Evolutionary conservation across 2,888 invertebrate species (phyloP).

Genomic region (Lacanobia oleracea): DNA sequence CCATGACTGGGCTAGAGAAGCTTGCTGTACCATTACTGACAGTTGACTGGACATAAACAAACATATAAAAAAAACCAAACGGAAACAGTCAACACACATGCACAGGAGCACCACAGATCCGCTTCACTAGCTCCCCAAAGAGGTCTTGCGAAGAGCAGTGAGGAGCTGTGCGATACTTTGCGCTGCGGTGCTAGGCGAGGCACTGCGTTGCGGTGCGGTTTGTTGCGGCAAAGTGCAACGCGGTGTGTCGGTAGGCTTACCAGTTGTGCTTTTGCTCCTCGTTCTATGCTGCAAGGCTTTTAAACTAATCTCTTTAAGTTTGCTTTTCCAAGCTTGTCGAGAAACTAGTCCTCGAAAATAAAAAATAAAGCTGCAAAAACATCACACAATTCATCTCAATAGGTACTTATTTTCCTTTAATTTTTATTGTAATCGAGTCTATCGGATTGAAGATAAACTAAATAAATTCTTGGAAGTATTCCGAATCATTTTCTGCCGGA

Average conservation of each 20-base stretch:
- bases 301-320: slow-evolving; percentile 3
- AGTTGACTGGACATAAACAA: background rate
- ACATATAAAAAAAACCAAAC: background rate
- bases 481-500: background rate
- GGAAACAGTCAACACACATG: too few relatives aligned
- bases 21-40: background rate
- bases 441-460: background rate
- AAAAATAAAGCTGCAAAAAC: too few relatives aligned
- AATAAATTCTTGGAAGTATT: background rate
- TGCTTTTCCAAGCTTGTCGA: background rate
- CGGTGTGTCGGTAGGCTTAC: background rate
- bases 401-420: background rate
- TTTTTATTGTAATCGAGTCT: background rate
- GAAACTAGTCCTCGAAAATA: background rate
- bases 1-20: background rate
- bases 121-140: background rate
- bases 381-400: too few relatives aligned
- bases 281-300: background rate
- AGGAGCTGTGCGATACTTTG: background rate
- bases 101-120: background rate
- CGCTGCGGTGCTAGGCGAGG: background rate
- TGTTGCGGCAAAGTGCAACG: background rate
- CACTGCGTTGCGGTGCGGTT: background rate
- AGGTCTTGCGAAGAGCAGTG: background rate
- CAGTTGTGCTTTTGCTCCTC: background rate